Conservation (phyloP, 2,113 vertebrate genomes). For the Ceyx margarethae region DNA sequence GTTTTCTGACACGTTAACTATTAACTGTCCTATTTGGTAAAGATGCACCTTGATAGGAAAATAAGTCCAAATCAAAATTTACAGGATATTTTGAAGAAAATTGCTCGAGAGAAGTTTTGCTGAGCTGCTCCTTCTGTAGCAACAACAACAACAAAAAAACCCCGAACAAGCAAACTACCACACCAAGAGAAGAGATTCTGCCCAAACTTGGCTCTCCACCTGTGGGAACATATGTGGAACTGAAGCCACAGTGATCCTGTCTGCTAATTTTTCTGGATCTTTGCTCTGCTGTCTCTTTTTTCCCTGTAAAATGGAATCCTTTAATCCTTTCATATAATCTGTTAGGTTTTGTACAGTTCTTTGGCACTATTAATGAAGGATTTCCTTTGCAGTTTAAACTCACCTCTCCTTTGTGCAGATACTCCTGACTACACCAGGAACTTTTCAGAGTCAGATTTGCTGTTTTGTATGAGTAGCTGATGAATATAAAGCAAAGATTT, state of each 20-base stretch:
- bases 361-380: constrained; percentile 18
- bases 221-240: background rate
- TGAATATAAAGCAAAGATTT: constrained; percentile 57
- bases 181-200: background rate
- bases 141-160: background rate
- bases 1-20: background rate
- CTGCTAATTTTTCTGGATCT: constrained; percentile 23
- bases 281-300: constrained; percentile 8
- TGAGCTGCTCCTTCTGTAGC: background rate
- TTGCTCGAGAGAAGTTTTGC: background rate
- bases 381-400: constrained; percentile 38
- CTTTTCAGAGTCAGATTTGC: constrained; percentile 14
- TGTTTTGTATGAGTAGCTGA: constrained; percentile 64
- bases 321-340: constrained; percentile 36
- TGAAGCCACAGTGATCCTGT: background rate
- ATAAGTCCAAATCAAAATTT: background rate
- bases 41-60: background rate
- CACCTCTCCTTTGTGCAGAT: background rate
- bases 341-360: background rate
- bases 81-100: background rate
- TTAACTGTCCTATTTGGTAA: background rate
- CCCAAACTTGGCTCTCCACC: background rate
- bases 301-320: constrained; percentile 9
- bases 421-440: background rate
- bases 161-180: background rate